Conservation (phyloP, 2,888 invertebrate species). For the Trachelus stipa region DNA sequence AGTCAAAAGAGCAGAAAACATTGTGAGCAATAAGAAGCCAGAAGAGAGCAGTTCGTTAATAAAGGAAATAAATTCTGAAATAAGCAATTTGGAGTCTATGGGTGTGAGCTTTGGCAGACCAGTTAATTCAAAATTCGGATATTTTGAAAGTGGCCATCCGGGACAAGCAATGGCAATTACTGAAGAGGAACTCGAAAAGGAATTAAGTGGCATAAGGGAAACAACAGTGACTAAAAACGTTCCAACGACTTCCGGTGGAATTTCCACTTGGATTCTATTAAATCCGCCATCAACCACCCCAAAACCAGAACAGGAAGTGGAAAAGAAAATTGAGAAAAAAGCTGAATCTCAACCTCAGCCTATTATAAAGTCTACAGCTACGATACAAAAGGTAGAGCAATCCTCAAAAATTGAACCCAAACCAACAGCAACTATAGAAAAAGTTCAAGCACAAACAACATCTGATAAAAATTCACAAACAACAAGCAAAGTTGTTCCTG, state of each 20-base stretch:
- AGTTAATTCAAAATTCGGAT: constrained; percentile 60
- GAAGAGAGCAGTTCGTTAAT: constrained; percentile 18
- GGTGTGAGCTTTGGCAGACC: constrained; percentile 53
- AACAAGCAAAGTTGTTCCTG: neutral
- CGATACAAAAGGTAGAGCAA: constrained; percentile 33
- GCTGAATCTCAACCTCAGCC: constrained; percentile 10
- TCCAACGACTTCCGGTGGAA: constrained; percentile 74
- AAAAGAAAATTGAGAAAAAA: constrained; percentile 20
- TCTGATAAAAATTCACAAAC: neutral
- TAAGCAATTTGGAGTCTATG: constrained; percentile 32
- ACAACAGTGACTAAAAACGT: constrained; percentile 57
- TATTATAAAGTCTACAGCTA: constrained; percentile 16
- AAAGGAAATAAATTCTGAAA: constrained; percentile 36
- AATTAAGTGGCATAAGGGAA: constrained; percentile 55
- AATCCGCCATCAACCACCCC: constrained; percentile 69
- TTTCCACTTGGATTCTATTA: constrained; percentile 82
- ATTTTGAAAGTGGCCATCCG: constrained; percentile 67
- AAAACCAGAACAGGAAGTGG: constrained; percentile 25
- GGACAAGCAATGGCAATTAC: constrained; percentile 77
- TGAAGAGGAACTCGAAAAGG: constrained; percentile 73
- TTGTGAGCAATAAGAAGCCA: constrained; percentile 1
- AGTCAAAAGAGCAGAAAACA: constrained; percentile 6
- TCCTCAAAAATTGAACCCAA: constrained; percentile 31
- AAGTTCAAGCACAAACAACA: constrained; percentile 41
- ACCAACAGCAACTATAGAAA: constrained; percentile 41